Evolutionary conservation across 2,888 invertebrate genomes (phyloP), one percentile per base, ranked within the genome.

Genomic region (Nomada fucata): DNA sequence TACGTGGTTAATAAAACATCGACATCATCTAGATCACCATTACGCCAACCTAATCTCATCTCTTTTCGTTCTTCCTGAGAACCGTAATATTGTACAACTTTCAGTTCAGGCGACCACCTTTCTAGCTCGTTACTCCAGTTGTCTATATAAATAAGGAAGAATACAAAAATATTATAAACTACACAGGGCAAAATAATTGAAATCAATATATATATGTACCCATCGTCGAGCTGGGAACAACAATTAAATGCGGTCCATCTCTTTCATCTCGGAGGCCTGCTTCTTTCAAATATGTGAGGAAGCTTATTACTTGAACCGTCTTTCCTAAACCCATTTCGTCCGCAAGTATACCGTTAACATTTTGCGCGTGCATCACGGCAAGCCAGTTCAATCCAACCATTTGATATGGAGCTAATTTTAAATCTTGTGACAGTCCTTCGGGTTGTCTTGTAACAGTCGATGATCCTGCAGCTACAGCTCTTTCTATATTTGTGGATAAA

Each of bases 271-370:
- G 95, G 61, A 96, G 95, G 0, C 96, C 96, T 0, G 96, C 96
- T 92, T 98, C 97, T 94, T 98, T 97, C 20, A 99, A 94, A 92
- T 98, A 97, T 0, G 98, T 97, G 0, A 98, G 95, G 94, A 98
- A 98, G 0, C 98, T 96, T 85, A 98, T 98, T n/a, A 98, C 97
- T 93, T 98, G 98, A 84, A 98, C 96, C 0, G 98, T 98, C 94
- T 98, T 98, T 5, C 98, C 98, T 2, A 98, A 94, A 0, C 98
- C 98, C 99, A 99, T 99, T 95, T 99, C 99, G 93, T 99, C 99
- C 0, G 99, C 99, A 83, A 99, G 94, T 90, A 99, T 99, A 0
- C 98, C 98, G 91, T 99, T 99, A 59, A 99, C 96, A 18, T 97
- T 96, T 90, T 98, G 97, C 81, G 96, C 96, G 93, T 98, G 97